These are phyloP conservation scores for Heteronetta atricapilla DNA, from an alignment of 2,113 vertebrate genomes.

Conservation along the genomic window DNA sequence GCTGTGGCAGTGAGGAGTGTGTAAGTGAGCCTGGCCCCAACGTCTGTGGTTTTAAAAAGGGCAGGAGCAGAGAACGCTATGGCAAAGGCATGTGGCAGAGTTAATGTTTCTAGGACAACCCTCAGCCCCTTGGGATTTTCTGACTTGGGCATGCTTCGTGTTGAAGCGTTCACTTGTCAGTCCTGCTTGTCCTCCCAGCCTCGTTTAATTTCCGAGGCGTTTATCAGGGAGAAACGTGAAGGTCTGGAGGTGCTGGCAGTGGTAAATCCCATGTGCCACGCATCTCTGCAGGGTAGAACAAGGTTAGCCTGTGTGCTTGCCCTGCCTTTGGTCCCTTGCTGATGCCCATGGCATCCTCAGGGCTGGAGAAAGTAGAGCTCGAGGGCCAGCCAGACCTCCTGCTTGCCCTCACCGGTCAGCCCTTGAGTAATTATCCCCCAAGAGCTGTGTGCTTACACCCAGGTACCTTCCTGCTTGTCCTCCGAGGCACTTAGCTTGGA, in stretches of 20 bases:
- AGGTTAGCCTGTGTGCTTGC: fast-evolving
- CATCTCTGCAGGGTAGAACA: neutral
- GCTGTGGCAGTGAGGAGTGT: neutral
- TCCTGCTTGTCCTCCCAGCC: no score
- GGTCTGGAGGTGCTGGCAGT: neutral
- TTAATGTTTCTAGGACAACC: neutral
- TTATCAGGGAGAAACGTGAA: neutral
- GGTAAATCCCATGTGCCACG: neutral
- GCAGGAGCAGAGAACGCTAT: neutral
- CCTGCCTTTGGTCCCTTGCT: neutral
- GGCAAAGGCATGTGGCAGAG: neutral
- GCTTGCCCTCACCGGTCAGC: fast-evolving
- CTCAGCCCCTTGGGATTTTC: neutral
- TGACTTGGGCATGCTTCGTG: neutral
- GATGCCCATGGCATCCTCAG: fast-evolving
- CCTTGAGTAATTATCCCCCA: neutral
- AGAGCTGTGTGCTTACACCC: neutral
- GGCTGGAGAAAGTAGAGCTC: neutral
- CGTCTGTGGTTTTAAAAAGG: neutral
- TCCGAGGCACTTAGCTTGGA: neutral
- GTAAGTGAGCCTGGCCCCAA: neutral
- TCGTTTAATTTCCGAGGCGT: neutral
- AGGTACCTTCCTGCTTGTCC: neutral
- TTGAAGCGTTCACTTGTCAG: fast-evolving
- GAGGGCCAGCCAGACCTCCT: neutral